phyloP scores from a whole-genome alignment of 2,888 invertebrate genomes.

The Caenorhabditis sp. region DNA sequence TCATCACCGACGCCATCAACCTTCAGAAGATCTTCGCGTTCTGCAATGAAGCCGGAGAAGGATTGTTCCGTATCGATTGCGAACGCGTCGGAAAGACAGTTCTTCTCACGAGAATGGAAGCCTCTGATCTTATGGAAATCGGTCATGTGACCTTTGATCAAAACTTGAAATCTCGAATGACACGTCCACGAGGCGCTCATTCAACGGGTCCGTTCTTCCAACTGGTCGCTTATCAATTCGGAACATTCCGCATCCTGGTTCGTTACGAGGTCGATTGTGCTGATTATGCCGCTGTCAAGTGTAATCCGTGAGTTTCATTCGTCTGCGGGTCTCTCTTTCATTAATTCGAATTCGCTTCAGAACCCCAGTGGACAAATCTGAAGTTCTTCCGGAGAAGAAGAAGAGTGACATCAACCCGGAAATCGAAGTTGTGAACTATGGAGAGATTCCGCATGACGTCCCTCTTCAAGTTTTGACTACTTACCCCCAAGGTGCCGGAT shows the following conservation, averaged over 20 bases:
- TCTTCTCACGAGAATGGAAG: constrained; percentile 81
- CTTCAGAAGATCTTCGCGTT: constrained; percentile 83
- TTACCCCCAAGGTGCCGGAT: constrained; percentile 82
- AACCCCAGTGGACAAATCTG: constrained; percentile 72
- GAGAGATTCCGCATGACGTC: constrained; percentile 70
- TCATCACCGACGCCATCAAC: constrained; percentile 83
- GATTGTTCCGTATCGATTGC: constrained; percentile 83
- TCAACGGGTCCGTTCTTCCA: constrained; percentile 82
- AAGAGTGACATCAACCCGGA: constrained; percentile 74
- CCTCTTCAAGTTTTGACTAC: constrained; percentile 80
- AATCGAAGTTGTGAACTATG: constrained; percentile 77
- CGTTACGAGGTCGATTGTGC: constrained; percentile 82
- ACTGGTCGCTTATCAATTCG: constrained; percentile 81
- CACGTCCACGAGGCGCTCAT: constrained; percentile 78
- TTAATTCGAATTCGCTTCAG: too few species aligned
- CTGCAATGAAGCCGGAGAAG: constrained; percentile 82
- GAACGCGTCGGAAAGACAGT: constrained; percentile 83
- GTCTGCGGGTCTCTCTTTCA: too few species aligned
- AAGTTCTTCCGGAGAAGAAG: constrained; percentile 74
- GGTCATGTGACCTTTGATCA: constrained; percentile 80
- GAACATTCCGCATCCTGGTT: constrained; percentile 80
- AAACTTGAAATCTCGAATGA: constrained; percentile 78
- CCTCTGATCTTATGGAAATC: constrained; percentile 81
- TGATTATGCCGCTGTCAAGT: constrained; percentile 81
- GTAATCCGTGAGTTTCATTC: constrained; percentile 64